Percentiles rank a stretch among this genome's conserved stretches.
Conservation (phyloP, 2,888 invertebrate species). For the Chironomus tentans region DNA sequence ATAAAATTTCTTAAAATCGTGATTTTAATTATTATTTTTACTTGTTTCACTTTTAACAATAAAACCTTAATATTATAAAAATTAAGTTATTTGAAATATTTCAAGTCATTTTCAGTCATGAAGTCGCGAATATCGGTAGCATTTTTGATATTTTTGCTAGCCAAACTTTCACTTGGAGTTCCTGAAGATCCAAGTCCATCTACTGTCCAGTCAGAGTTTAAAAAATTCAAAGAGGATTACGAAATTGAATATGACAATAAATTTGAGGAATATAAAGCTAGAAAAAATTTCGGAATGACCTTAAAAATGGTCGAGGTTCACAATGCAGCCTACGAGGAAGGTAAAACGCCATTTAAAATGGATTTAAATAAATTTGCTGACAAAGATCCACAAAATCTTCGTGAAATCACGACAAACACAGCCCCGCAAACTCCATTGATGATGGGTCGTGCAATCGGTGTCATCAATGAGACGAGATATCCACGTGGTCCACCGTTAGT, state of each 20-base stretch:
- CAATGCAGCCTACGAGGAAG: background rate
- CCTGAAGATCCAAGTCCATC: too few species aligned
- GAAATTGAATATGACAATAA: background rate
- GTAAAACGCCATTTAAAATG: background rate
- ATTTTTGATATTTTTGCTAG: too few species aligned
- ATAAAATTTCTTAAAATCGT: too few species aligned
- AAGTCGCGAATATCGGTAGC: too few species aligned
- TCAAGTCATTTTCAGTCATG: too few species aligned
- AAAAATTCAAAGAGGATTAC: background rate
- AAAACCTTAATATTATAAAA: too few species aligned
- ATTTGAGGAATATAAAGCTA: background rate
- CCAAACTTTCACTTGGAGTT: too few species aligned
- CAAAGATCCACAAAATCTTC: background rate
- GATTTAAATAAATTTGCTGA: background rate
- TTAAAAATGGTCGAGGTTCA: background rate
- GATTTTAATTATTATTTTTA: too few species aligned
- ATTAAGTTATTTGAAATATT: too few species aligned
- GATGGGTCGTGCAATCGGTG: background rate
- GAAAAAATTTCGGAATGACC: background rate
- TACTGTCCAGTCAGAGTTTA: background rate
- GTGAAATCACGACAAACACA: background rate
- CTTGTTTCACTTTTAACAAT: too few species aligned
- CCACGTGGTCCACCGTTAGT: background rate
- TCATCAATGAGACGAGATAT: background rate
- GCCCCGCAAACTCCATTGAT: background rate